Evolutionary conservation across 2,113 vertebrate genomes (phyloP).

Genomic region (Actenoides lindsayi): DNA sequence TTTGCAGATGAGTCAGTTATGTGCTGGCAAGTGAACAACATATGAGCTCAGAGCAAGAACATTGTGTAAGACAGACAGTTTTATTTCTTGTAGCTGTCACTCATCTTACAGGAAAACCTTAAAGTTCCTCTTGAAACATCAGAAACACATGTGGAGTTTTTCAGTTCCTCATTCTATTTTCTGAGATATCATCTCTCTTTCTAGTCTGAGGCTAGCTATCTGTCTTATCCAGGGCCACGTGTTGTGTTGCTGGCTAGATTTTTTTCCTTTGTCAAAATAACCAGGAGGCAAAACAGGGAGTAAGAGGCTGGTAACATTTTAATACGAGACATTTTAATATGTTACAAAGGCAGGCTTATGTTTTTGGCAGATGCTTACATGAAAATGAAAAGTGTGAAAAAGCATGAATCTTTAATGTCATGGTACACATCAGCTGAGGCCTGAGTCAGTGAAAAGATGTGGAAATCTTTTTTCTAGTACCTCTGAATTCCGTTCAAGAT

Average conservation of each 20-base stretch:
- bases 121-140: not conserved
- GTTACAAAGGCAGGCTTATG: not conserved
- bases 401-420: not conserved
- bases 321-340: not conserved
- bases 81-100: not conserved
- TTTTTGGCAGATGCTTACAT: not conserved
- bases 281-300: not conserved
- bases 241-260: not conserved
- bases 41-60: conserved; percentile 21
- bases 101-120: not conserved
- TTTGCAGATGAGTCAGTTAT: conserved; percentile 21
- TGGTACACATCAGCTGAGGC: not conserved
- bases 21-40: not conserved
- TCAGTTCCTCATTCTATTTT: not conserved
- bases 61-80: not conserved
- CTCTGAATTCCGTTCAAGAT: not conserved
- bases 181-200: not conserved
- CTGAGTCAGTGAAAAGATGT: not conserved
- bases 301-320: not conserved
- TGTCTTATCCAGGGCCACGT: not conserved
- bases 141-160: not conserved
- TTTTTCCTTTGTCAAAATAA: not conserved
- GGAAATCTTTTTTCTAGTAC: not conserved
- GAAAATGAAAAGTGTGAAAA: not conserved
- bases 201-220: not conserved